Percentiles rank a stretch among this genome's conserved stretches.
Evolutionary conservation across 2,113 vertebrate species (phyloP).

Genomic region (Murina feae): DNA sequence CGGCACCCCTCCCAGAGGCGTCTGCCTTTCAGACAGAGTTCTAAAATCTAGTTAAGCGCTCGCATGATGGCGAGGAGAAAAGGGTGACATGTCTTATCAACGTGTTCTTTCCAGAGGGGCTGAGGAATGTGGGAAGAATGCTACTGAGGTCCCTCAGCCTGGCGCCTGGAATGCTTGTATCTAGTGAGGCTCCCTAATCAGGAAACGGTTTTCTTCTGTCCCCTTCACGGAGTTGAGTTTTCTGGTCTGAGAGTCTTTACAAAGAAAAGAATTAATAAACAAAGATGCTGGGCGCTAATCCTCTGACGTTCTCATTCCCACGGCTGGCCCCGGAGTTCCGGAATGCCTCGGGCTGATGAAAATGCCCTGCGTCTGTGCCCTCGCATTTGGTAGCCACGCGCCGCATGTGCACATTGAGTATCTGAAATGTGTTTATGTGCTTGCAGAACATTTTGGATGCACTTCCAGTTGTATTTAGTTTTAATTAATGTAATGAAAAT

Average conservation of each 20-base stretch:
- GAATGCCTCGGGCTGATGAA: not conserved
- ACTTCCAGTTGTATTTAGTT: not conserved
- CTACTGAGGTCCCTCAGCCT: not conserved
- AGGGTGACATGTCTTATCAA: not conserved
- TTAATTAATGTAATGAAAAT: not conserved
- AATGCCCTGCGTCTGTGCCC: not conserved
- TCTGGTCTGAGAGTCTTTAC: not conserved
- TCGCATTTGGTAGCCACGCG: not conserved
- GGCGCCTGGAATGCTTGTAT: not conserved
- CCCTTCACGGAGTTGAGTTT: not conserved
- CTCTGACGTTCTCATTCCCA: not conserved
- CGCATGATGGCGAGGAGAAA: conserved; percentile 13
- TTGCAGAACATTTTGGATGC: not conserved
- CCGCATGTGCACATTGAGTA: not conserved
- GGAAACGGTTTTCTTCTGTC: not conserved
- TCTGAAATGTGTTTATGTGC: not conserved
- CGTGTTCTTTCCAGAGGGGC: not conserved
- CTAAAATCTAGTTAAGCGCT: not conserved
- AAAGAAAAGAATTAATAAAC: not conserved
- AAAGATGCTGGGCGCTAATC: not conserved
- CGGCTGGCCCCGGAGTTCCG: not conserved
- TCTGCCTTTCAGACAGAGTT: not conserved
- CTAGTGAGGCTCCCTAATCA: not conserved
- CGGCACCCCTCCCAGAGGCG: not conserved
- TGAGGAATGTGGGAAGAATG: not conserved